Evolutionary conservation across 2,113 vertebrate species (phyloP).

Genomic region (Fukomys damarensis): DNA sequence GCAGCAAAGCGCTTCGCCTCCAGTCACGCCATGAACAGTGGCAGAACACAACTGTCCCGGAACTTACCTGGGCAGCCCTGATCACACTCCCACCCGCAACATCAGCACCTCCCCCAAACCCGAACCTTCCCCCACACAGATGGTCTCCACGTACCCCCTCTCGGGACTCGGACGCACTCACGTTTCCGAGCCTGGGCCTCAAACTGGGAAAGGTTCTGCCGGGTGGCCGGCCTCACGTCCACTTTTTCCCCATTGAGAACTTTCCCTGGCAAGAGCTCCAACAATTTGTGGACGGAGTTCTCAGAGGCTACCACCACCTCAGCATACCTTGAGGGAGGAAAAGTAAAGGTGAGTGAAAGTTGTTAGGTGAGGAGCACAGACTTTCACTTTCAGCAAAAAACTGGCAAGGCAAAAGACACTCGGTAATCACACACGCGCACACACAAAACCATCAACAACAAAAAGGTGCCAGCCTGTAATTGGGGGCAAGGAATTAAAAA

Average conservation of each 20-base stretch:
- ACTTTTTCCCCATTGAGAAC: conserved; percentile 93
- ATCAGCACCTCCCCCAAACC: conserved; percentile 23
- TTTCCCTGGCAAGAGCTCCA: conserved; percentile 93
- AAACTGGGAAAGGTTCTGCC: conserved; percentile 93
- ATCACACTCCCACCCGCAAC: background rate
- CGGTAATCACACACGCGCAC: background rate
- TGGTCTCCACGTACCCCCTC: conserved; percentile 84
- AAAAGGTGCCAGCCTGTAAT: background rate
- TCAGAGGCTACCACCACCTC: conserved; percentile 94
- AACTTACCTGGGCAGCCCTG: background rate
- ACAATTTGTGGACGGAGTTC: conserved; percentile 91
- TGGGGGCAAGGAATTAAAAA: background rate
- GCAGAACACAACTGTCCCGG: background rate
- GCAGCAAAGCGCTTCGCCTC: background rate
- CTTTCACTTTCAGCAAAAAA: background rate
- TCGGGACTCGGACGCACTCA: conserved; percentile 89
- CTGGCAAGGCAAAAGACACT: background rate
- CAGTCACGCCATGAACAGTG: background rate
- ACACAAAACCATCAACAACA: background rate
- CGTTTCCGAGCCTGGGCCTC: conserved; percentile 95
- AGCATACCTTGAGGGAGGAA: conserved; percentile 88
- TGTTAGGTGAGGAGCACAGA: background rate
- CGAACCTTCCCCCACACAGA: conserved; percentile 71
- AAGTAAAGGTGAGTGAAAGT: conserved; percentile 1
- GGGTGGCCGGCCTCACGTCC: conserved; percentile 93